Percentiles rank a stretch among this genome's conserved stretches.
These are phyloP conservation scores for Parnassius orleans DNA, from an alignment of 2,888 invertebrate species.

Conservation along the genomic window DNA sequence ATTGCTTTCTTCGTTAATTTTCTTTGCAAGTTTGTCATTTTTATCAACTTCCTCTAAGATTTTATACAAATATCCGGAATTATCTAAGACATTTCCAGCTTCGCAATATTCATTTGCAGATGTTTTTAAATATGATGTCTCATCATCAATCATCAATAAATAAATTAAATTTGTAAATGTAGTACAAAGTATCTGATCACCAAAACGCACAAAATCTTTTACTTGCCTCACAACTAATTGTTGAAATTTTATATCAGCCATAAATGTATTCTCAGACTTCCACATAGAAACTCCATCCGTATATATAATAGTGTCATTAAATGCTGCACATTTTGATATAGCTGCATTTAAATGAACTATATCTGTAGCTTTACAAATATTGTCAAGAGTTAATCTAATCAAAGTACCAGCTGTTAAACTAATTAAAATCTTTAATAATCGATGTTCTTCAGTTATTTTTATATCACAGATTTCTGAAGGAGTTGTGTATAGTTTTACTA, in stretches of 20 bases:
- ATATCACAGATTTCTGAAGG: constrained; percentile 57
- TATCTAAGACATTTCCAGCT: constrained; percentile 49
- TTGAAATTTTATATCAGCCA: constrained; percentile 40
- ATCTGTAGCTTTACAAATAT: constrained; percentile 33
- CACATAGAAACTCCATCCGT: constrained; percentile 63
- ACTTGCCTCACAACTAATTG: constrained; percentile 53
- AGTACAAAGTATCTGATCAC: constrained; percentile 56
- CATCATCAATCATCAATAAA: constrained; percentile 47
- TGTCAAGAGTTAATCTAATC: constrained; percentile 43
- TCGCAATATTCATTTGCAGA: constrained; percentile 44
- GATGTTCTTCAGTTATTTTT: constrained; percentile 38
- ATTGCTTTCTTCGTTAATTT: constrained; percentile 48
- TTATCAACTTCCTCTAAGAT: constrained; percentile 52
- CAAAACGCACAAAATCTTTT: constrained; percentile 53
- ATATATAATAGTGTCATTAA: constrained; percentile 50
- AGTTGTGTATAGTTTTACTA: constrained; percentile 50
- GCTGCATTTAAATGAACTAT: constrained; percentile 58
- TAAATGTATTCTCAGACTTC: constrained; percentile 50
- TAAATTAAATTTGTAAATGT: constrained; percentile 59
- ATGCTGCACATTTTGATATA: constrained; percentile 45
- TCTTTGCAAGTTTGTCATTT: constrained; percentile 46
- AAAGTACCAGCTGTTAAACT: constrained; percentile 58
- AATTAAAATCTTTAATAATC: constrained; percentile 42
- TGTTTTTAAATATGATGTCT: constrained; percentile 40
- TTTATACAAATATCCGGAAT: constrained; percentile 49